A percentile compares a stretch with the other conserved stretches of the same genome.
Conservation (phyloP, 2,113 vertebrate genomes). For the Microcebus ravelobensis region DNA sequence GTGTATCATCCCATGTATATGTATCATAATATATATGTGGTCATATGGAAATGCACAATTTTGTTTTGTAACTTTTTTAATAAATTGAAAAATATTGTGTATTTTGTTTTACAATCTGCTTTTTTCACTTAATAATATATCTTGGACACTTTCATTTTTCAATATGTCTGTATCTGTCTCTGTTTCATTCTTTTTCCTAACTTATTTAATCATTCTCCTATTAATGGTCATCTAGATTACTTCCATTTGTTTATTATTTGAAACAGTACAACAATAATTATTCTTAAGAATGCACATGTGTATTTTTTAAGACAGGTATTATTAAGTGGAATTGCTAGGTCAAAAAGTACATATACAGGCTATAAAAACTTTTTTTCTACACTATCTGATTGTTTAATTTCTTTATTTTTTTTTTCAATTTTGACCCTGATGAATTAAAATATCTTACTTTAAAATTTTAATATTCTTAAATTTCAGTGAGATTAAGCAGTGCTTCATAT, state of each 20-base stretch:
- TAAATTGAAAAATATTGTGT: neutral
- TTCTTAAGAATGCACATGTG: neutral
- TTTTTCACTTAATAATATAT: neutral
- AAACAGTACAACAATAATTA: neutral
- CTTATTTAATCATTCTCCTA: neutral
- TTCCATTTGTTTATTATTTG: neutral
- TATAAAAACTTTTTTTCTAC: neutral
- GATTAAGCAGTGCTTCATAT: neutral
- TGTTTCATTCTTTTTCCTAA: neutral
- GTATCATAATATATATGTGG: neutral
- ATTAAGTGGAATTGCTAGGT: neutral
- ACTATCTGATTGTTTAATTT: neutral
- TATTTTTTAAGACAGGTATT: neutral
- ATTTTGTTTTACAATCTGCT: slow-evolving; percentile 18
- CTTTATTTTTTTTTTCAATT: neutral
- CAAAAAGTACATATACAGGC: neutral
- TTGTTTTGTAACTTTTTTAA: neutral
- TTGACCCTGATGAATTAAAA: neutral
- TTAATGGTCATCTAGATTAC: neutral
- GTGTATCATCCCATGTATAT: neutral
- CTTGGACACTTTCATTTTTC: neutral
- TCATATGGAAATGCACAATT: neutral
- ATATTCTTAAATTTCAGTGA: slow-evolving; percentile 5
- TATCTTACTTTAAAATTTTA: neutral
- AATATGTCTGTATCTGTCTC: neutral